Percentiles rank a stretch among this genome's conserved stretches.
Conservation (phyloP, 2,113 vertebrate genomes). For the Hippocampus comes region DNA sequence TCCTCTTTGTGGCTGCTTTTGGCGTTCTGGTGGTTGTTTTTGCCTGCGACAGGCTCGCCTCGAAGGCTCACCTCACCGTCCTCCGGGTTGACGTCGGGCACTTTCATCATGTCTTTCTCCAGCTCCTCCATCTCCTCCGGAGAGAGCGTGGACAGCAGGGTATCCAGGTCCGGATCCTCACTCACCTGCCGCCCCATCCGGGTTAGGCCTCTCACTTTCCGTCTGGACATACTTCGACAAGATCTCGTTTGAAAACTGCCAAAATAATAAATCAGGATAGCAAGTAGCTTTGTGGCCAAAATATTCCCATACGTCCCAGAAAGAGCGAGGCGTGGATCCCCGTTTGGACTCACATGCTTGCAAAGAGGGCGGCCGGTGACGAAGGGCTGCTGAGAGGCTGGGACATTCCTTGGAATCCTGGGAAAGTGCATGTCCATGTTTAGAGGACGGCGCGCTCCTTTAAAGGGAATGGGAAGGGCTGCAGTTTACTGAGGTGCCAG, state of each 20-base stretch:
- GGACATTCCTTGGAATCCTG: constrained; percentile 95
- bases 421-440: constrained; percentile 95
- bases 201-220: constrained; percentile 71
- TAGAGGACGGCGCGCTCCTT: constrained; percentile 90
- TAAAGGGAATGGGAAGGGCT: constrained; percentile 88
- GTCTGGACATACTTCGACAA: constrained; percentile 63
- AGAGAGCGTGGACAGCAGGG: constrained; percentile 75
- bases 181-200: constrained; percentile 75
- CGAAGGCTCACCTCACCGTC: constrained; percentile 66
- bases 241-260: constrained; percentile 1
- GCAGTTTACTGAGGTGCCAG: constrained; percentile 73
- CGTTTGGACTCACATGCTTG: constrained; percentile 35
- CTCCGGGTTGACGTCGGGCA: constrained; percentile 78
- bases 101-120: constrained; percentile 77
- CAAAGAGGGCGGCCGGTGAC: constrained; percentile 53
- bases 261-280: background rate
- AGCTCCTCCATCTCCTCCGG: constrained; percentile 77
- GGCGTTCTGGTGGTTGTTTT: constrained; percentile 45
- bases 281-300: background rate
- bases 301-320: constrained; percentile 48
- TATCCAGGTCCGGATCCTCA: constrained; percentile 79
- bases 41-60: constrained; percentile 50
- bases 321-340: background rate
- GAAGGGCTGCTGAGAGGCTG: constrained; percentile 78
- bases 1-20: constrained; percentile 34